Conservation (phyloP, 2,113 vertebrate species). For the Cyprinodon tularosa region DNA sequence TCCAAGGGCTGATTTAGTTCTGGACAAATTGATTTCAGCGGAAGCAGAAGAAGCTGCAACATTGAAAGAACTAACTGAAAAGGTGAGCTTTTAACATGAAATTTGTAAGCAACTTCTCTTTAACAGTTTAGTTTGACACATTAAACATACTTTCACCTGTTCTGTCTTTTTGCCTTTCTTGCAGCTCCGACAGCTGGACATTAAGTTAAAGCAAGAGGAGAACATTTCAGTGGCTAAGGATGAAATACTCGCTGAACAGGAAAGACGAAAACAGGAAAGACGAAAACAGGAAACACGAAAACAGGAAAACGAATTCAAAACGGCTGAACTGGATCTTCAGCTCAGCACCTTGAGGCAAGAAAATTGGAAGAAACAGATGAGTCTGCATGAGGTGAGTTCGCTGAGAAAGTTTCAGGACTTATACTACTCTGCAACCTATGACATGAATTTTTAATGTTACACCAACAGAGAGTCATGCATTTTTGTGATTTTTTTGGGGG, state of each 20-base stretch:
- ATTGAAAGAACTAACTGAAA: slow-evolving; percentile 58
- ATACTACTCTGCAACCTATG: not conserved
- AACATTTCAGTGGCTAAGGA: slow-evolving; percentile 64
- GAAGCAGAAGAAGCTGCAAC: slow-evolving; percentile 64
- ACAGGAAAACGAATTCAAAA: slow-evolving; percentile 74
- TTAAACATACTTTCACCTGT: not conserved
- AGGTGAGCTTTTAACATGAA: slow-evolving; percentile 71
- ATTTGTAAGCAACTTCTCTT: not conserved
- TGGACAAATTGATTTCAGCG: slow-evolving; percentile 43
- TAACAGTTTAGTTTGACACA: not conserved
- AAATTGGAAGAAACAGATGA: slow-evolving; percentile 76
- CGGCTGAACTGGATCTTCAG: slow-evolving; percentile 66
- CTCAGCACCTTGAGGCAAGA: slow-evolving; percentile 72
- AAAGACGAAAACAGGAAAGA: slow-evolving; percentile 69
- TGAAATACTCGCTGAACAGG: slow-evolving; percentile 29
- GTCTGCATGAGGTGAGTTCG: slow-evolving; percentile 80
- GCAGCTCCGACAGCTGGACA: slow-evolving; percentile 81
- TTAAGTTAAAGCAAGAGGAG: slow-evolving; percentile 75
- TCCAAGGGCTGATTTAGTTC: slow-evolving; percentile 58
- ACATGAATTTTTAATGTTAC: not conserved
- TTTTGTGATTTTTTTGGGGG: too few species aligned
- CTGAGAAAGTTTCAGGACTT: not conserved
- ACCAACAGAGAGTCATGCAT: not conserved
- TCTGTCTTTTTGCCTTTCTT: not conserved
- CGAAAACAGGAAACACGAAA: slow-evolving; percentile 68